Conservation (phyloP, 2,113 vertebrate genomes). For the Pelusios castaneus region DNA sequence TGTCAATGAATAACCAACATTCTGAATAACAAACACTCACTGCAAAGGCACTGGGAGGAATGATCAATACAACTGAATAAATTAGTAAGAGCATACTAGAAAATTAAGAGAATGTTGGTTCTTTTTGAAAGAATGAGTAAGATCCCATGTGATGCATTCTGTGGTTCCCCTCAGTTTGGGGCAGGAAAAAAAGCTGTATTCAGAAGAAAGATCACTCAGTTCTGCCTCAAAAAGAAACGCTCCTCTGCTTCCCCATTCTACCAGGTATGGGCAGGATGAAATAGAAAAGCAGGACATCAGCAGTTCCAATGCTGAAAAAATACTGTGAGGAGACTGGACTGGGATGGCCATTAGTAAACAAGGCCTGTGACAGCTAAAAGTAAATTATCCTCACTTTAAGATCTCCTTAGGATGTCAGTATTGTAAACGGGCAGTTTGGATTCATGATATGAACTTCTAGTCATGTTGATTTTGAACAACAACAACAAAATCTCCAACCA, state of each 20-base stretch:
- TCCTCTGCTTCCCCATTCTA: neutral
- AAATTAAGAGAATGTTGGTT: neutral
- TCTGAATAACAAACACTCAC: neutral
- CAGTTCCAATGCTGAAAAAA: neutral
- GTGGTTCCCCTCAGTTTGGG: neutral
- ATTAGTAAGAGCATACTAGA: neutral
- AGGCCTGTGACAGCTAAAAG: neutral
- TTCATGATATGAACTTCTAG: neutral
- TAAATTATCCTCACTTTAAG: neutral
- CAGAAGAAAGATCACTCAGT: neutral
- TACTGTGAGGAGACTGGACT: neutral
- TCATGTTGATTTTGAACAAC: neutral
- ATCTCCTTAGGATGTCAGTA: accelerated
- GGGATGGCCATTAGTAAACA: neutral
- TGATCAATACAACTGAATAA: neutral
- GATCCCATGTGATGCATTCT: neutral
- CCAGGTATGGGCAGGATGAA: neutral
- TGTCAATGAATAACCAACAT: neutral
- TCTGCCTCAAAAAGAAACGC: neutral
- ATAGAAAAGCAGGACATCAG: neutral
- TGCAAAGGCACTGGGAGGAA: neutral
- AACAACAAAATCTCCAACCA: neutral
- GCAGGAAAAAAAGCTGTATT: neutral
- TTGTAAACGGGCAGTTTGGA: neutral
- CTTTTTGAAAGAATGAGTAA: neutral